phyloP scores from a whole-genome alignment of 2,888 invertebrate species.

The Ypsolopha scabrella region DNA sequence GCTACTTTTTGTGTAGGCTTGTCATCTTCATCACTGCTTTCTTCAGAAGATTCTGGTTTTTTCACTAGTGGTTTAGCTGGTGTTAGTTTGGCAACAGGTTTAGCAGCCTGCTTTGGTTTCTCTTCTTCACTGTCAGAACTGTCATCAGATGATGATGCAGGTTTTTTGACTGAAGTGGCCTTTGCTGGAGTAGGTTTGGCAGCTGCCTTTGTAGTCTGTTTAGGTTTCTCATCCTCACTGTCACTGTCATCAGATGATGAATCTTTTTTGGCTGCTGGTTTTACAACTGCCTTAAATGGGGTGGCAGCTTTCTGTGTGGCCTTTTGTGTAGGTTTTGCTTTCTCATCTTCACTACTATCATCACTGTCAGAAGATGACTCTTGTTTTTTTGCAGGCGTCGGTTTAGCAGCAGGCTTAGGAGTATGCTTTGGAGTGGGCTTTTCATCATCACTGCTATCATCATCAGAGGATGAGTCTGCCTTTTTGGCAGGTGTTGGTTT shows the following conservation, averaged over 20 bases:
- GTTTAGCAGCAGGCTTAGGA: slow-evolving; percentile 13
- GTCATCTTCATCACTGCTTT: slow-evolving; percentile 30
- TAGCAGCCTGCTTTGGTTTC: slow-evolving; percentile 12
- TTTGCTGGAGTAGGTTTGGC: slow-evolving; percentile 11
- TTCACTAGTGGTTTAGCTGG: slow-evolving; percentile 15
- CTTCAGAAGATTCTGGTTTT: slow-evolving; percentile 27
- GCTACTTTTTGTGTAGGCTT: slow-evolving; percentile 5
- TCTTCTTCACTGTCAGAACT: slow-evolving; percentile 21
- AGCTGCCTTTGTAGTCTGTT: slow-evolving; percentile 17
- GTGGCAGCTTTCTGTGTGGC: slow-evolving; percentile 8
- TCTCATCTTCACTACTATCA: slow-evolving; percentile 45
- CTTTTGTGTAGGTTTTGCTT: slow-evolving; percentile 13
- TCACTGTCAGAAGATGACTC: slow-evolving; percentile 41
- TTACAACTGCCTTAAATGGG: slow-evolving; percentile 9
- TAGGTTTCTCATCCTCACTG: slow-evolving; percentile 24
- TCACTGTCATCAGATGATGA: slow-evolving; percentile 36
- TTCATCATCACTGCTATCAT: slow-evolving; percentile 12
- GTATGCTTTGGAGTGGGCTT: slow-evolving; percentile 5
- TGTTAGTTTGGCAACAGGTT: background rate
- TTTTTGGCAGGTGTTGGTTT: slow-evolving; percentile 20
- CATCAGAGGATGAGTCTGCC: slow-evolving; percentile 20
- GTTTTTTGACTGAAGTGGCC: too few species aligned
- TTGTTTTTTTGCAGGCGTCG: slow-evolving; percentile 21
- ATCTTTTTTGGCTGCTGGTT: slow-evolving; percentile 27
- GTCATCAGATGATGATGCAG: slow-evolving; percentile 35